Base-by-base conservation (phyloP, 2,113 vertebrate genomes). In the Phalacrocorax aristotelis region DNA sequence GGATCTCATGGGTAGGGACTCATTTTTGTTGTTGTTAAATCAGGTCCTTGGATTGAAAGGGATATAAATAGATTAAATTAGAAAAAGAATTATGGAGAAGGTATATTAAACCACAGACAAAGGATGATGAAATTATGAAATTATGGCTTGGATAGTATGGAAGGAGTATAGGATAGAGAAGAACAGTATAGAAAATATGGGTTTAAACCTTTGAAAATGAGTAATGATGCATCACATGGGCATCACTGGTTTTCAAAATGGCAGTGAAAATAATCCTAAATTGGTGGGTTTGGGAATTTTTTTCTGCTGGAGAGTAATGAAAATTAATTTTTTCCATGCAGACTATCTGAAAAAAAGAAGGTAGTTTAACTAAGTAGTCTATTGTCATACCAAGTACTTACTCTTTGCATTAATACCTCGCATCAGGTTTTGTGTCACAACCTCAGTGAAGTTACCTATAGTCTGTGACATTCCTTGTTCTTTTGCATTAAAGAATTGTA, bases 341-440 rank as follows among this genome's bases (percentile, higher is more conserved):
- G 95, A 94, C 74, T 95, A 79, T 96, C 93, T 97, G 96, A 29
- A 96, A 93, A 91, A 96, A 83, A 84, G 44, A 95, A 93, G 40
- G 51, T 90, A 96, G 95, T 96, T 96, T 90, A 95, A 81, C 96
- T 96, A 97, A 71, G 68, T 96, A 92, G 34, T 95, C 95, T 96
- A 21, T 96, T 90, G 90, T 93, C 51, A 58, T 95, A 80, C 27
- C 94, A 81, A 25, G 96, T 98, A 98, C 98, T 98, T 98, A 98
- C 98, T 98, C 97, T 98, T 98, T 87, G 91, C 85, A 97, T 97
- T 97, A 97, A 98, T 98, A 97, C 94, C 76, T 92, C 8, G 94
- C 88, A 91, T 97, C 86, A 36, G 93, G 92, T 93, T 95, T 97
- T 97, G 97, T 97, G 96, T 97, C 90, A 91, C 98, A 97, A 96